A percentile compares a stretch with the other conserved stretches of the same genome.
Evolutionary conservation across 2,888 invertebrate species (phyloP).

Genomic region (Sericinus montela): DNA sequence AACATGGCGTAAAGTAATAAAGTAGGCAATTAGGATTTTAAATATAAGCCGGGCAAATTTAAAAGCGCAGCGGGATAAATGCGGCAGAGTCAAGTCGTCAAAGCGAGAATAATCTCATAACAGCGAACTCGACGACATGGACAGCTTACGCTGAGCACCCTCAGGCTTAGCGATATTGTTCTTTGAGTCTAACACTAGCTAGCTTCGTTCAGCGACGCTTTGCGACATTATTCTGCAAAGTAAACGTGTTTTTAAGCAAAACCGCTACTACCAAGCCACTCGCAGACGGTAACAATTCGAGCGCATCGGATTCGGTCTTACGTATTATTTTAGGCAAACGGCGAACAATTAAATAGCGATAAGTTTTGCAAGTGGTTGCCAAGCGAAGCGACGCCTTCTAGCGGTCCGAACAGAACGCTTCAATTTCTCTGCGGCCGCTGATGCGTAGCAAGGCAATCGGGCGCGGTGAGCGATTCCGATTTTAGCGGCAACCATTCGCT

Average conservation of each 20-base stretch:
- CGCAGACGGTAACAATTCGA: conserved; percentile 35
- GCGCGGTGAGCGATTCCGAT: conserved; percentile 70
- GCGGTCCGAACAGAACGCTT: conserved; percentile 62
- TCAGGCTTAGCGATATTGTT: conserved; percentile 57
- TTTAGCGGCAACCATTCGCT: conserved; percentile 50
- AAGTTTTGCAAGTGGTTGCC: conserved; percentile 68
- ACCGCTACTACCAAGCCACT: background rate
- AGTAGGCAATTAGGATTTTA: conserved; percentile 61
- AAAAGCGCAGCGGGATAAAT: conserved; percentile 53
- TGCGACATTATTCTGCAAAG: conserved; percentile 34
- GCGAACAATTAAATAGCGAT: conserved; percentile 54
- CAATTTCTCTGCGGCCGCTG: conserved; percentile 69
- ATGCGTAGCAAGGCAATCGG: conserved; percentile 72
- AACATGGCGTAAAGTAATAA: conserved; percentile 39
- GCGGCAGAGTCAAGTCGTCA: conserved; percentile 54
- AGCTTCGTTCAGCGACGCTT: conserved; percentile 21
- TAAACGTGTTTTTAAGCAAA: conserved; percentile 11
- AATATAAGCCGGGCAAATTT: conserved; percentile 47
- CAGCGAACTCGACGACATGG: conserved; percentile 58
- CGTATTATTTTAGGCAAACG: conserved; percentile 45
- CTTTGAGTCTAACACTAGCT: conserved; percentile 49
- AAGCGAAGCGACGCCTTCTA: conserved; percentile 48
- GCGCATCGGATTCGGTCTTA: conserved; percentile 51
- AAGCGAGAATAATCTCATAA: conserved; percentile 75
- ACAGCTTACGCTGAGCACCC: conserved; percentile 61